phyloP scores from a whole-genome alignment of 2,113 vertebrate genomes.

The Chaenocephalus aceratus region DNA sequence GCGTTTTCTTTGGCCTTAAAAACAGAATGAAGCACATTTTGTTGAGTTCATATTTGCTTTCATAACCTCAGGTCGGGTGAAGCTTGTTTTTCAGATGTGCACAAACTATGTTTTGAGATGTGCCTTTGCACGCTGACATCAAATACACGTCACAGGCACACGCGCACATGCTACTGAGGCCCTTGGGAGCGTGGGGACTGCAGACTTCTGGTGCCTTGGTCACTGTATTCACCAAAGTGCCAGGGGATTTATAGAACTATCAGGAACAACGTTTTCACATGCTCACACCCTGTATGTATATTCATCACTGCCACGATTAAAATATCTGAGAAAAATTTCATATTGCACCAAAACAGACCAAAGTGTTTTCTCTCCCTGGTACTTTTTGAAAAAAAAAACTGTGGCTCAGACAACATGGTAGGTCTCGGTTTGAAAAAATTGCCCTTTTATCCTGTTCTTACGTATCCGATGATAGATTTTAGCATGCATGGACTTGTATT shows the following conservation, averaged over 20 bases:
- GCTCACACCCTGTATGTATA: constrained; percentile 19
- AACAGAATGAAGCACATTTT: constrained; percentile 46
- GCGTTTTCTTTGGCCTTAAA: constrained; percentile 69
- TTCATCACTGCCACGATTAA: constrained; percentile 26
- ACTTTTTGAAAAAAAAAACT: not conserved
- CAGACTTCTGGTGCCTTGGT: constrained; percentile 62
- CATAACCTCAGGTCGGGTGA: constrained; percentile 63
- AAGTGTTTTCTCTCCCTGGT: not conserved
- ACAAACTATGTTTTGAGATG: constrained; percentile 42
- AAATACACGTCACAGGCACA: constrained; percentile 19
- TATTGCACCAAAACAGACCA: constrained; percentile 19
- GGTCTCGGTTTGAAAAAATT: not conserved
- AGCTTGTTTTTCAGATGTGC: constrained; percentile 48
- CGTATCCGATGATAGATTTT: constrained; percentile 10
- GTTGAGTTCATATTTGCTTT: constrained; percentile 62
- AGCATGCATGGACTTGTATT: constrained; percentile 25
- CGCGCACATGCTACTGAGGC: constrained; percentile 7
- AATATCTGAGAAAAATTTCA: constrained; percentile 7
- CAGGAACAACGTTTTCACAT: constrained; percentile 55
- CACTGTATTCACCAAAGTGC: constrained; percentile 15
- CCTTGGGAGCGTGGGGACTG: constrained; percentile 48
- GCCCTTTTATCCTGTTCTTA: constrained; percentile 14
- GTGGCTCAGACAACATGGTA: not conserved
- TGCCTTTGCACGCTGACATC: constrained; percentile 7
- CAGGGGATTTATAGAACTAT: constrained; percentile 60